Evolutionary conservation across 2,113 vertebrate species (phyloP).

Genomic region (Manacus vitellinus): DNA sequence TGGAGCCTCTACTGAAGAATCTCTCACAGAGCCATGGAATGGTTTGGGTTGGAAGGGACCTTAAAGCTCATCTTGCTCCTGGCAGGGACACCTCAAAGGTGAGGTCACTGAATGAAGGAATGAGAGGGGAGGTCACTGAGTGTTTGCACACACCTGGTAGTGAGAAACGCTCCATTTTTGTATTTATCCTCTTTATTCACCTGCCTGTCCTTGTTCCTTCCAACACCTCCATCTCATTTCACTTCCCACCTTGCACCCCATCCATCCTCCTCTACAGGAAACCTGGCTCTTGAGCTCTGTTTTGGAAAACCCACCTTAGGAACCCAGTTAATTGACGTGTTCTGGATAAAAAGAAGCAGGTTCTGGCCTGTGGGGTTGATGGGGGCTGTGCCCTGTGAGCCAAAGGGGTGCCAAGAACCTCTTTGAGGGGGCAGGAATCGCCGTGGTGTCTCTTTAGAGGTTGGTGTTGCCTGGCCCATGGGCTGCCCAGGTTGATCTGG

Average conservation of each 20-base stretch:
- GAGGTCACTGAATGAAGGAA: neutral
- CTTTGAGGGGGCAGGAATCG: fast-evolving
- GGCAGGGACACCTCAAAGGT: neutral
- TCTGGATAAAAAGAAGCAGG: neutral
- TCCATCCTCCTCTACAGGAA: neutral
- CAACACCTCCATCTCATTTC: neutral
- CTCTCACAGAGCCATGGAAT: neutral
- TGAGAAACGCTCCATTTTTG: neutral
- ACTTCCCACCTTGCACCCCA: neutral
- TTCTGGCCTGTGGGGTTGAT: fast-evolving
- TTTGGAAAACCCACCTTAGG: neutral
- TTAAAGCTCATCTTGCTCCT: neutral
- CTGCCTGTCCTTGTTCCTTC: neutral
- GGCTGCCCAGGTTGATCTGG: fast-evolving
- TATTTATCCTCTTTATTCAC: neutral
- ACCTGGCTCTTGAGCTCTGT: neutral
- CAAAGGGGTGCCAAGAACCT: neutral
- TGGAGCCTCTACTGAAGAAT: neutral
- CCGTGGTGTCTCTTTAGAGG: fast-evolving
- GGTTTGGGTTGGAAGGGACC: neutral
- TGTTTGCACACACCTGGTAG: neutral
- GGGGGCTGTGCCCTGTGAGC: neutral
- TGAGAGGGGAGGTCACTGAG: neutral
- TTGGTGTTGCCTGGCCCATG: neutral
- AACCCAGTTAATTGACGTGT: fast-evolving